Percentiles rank a stretch among this genome's conserved stretches.
These are phyloP conservation scores for Bubalus kerabau DNA, from an alignment of 2,113 vertebrate species.

Conservation along the genomic window DNA sequence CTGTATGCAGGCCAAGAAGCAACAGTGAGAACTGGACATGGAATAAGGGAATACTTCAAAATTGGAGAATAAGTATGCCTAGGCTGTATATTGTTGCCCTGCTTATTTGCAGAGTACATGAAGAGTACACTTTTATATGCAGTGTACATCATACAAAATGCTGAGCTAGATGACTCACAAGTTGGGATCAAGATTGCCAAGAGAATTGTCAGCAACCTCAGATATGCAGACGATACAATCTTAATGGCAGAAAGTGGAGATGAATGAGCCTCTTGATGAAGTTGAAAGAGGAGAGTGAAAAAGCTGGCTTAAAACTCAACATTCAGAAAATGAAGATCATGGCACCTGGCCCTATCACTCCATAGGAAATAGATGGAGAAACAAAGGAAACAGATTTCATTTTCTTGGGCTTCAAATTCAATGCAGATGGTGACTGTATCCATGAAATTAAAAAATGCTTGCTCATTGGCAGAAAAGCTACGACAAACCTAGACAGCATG, in stretches of 20 bases:
- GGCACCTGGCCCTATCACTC: background rate
- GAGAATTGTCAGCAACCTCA: background rate
- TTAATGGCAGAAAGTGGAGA: background rate
- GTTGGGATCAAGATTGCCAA: background rate
- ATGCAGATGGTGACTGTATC: background rate
- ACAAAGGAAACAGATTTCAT: background rate
- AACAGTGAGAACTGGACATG: background rate
- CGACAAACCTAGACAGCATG: accelerated
- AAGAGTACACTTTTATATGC: background rate
- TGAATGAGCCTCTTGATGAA: background rate
- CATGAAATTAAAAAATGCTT: background rate
- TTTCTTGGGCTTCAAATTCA: background rate
- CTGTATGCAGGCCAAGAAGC: background rate
- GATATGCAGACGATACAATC: background rate
- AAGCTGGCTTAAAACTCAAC: background rate
- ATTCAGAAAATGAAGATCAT: background rate
- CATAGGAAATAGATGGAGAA: background rate
- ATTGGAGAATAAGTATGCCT: background rate
- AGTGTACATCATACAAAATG: background rate
- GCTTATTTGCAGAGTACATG: background rate
- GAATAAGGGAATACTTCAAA: background rate
- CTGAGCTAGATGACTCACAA: background rate
- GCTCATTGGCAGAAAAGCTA: background rate
- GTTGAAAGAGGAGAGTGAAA: background rate
- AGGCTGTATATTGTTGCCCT: background rate